Evolutionary conservation across 2,888 invertebrate species (phyloP).

Genomic region (Zelleria hepariella): DNA sequence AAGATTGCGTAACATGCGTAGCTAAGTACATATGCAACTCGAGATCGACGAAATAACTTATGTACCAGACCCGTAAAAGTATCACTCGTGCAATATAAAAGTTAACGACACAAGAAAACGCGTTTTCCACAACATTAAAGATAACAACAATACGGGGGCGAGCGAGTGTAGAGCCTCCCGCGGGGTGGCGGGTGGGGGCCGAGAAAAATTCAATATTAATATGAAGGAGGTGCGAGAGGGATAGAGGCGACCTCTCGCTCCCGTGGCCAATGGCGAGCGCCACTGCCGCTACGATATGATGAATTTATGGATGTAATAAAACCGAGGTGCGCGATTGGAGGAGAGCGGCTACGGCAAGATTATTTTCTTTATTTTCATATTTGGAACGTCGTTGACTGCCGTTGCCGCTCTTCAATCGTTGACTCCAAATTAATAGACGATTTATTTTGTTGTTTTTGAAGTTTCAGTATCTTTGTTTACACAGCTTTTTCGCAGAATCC

Average conservation of each 20-base stretch:
- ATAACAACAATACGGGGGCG: conserved; percentile 73
- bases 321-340: conserved; percentile 77
- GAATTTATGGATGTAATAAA: conserved; percentile 89
- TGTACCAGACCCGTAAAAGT: conserved; percentile 68
- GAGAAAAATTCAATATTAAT: conserved; percentile 87
- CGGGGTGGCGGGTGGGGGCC: conserved; percentile 69
- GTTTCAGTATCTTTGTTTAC: too few species aligned
- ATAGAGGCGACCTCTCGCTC: conserved; percentile 60
- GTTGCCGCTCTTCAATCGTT: not conserved
- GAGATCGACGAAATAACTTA: conserved; percentile 42
- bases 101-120: conserved; percentile 74
- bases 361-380: conserved; percentile 74
- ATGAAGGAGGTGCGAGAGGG: conserved; percentile 78
- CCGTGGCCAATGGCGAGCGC: conserved; percentile 71
- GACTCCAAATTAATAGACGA: not conserved
- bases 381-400: conserved; percentile 37
- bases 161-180: conserved; percentile 71
- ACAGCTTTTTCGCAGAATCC: too few species aligned
- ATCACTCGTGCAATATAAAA: conserved; percentile 73
- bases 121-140: conserved; percentile 74
- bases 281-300: conserved; percentile 75
- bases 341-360: conserved; percentile 68
- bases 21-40: not conserved
- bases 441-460: not conserved
- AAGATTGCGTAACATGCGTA: too few species aligned